These are phyloP conservation scores for Daphoenositta chrysoptera DNA, from an alignment of 2,113 vertebrate genomes.

Conservation along the genomic window DNA sequence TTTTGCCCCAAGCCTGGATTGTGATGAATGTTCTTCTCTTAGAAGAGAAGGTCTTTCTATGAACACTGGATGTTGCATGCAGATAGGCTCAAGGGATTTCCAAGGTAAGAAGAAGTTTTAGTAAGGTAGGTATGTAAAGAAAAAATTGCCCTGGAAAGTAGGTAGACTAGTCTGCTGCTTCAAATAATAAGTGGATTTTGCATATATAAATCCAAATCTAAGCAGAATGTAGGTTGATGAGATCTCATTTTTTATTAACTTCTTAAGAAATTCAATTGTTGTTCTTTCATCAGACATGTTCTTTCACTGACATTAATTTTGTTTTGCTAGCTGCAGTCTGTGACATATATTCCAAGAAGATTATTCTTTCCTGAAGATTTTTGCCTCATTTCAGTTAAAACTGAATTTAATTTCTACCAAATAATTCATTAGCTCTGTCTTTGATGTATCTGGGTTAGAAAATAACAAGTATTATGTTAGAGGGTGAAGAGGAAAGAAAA, in stretches of 20 bases:
- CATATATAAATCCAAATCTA: neutral
- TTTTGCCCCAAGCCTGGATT: neutral
- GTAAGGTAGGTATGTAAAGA: neutral
- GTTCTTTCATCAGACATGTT: neutral
- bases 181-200: neutral
- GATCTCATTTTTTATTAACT: neutral
- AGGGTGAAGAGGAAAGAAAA: neutral
- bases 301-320: neutral
- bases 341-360: neutral
- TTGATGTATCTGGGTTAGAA: neutral
- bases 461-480: neutral
- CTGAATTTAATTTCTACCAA: neutral
- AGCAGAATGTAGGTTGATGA: neutral
- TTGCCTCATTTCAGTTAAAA: neutral
- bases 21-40: neutral
- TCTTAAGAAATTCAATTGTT: neutral
- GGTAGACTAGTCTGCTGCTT: neutral
- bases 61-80: fast-evolving
- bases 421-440: neutral
- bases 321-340: neutral
- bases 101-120: neutral
- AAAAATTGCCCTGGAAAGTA: neutral
- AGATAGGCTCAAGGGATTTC: neutral
- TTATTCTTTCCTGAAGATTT: neutral
- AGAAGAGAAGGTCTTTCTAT: neutral